Evolutionary conservation across 1,140 invertebrate genomes (phyloP).

Genomic region (Drosophila nigrodunni): DNA sequence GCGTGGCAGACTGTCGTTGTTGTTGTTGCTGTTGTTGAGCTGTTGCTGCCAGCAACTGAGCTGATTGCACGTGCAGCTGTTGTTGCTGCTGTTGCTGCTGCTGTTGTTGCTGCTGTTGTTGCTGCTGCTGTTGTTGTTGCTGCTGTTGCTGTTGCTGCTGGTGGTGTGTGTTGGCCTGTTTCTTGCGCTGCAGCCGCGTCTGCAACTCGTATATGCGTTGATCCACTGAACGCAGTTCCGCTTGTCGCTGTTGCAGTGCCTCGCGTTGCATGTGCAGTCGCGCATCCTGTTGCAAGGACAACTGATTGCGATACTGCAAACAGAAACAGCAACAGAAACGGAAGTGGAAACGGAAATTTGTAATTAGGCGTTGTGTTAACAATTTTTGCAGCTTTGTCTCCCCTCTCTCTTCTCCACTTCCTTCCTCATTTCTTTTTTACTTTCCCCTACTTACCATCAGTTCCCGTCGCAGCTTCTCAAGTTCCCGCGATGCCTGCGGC

Average conservation of each 20-base stretch:
- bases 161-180: slow-evolving; percentile 87
- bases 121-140: slow-evolving; percentile 51
- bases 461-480: slow-evolving; percentile 95
- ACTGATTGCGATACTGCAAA: slow-evolving; percentile 96
- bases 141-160: slow-evolving; percentile 70
- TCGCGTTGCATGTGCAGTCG: slow-evolving; percentile 94
- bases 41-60: slow-evolving; percentile 50
- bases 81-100: slow-evolving; percentile 49
- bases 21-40: slow-evolving; percentile 47
- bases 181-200: slow-evolving; percentile 93
- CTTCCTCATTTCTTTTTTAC: neutral
- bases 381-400: neutral
- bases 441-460: slow-evolving; percentile 91
- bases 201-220: slow-evolving; percentile 96
- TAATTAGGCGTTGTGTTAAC: slow-evolving; percentile 20
- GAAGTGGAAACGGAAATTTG: slow-evolving; percentile 13
- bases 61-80: slow-evolving; percentile 39
- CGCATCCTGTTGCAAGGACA: slow-evolving; percentile 97
- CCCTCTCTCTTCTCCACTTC: neutral
- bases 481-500: slow-evolving; percentile 91
- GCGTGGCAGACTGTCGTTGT: slow-evolving; percentile 45
- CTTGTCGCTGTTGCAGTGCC: slow-evolving; percentile 92
- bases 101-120: slow-evolving; percentile 49
- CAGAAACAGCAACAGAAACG: slow-evolving; percentile 58
- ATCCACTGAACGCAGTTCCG: slow-evolving; percentile 96